Base-by-base conservation (phyloP, 1,140 invertebrate genomes). In the Samia ricini region DNA sequence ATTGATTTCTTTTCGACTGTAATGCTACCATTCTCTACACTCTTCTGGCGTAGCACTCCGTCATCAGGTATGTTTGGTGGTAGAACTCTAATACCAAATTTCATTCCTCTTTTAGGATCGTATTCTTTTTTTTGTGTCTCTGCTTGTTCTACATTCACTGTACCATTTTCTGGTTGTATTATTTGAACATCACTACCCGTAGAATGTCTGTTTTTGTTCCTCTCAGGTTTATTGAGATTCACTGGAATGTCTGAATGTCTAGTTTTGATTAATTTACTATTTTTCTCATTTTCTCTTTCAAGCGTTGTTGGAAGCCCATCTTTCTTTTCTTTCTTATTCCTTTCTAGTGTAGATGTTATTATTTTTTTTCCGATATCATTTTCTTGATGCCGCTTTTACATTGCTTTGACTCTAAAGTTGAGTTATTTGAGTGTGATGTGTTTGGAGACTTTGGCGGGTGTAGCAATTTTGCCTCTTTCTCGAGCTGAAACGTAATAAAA, bases 11-110 rank as follows among this genome's bases (percentile, higher is more conserved):
- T 90, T 69, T 91, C 85, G 63, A 83, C 69, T 59, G 85, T 68
- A 42, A 85, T 64, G 20, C 73, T 73, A 61, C 89, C 83, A 69
- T 89, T 91, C 74, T 93, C 92, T 8, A 91, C 82, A 56, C 76
- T 90, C 59, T 88, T 92, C 52, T 91, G 88, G 69, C 85, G 88
- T 12, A 90, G 61, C 1, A 89, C 83, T 48, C 86, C 86, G 66
- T 91, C 89, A 74, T 91, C 87, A 26, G 89, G 86, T n/a, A 91
- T 81, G 56, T 91, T 91, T 0, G 91, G 86, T 26, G 92, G 92
- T 2, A 95, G 75, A 1, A 95, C 94, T 69, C 93, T 91, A 59
- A 95, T 93, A 2, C 94, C 95, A 63, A 95, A 95, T 81, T 95
- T 95, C 84, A 92, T 89, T 19, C 87, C 91, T 70, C 88, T 83